Base-by-base conservation (phyloP, 2,888 invertebrate species). In the Amphimallon solstitiale region DNA sequence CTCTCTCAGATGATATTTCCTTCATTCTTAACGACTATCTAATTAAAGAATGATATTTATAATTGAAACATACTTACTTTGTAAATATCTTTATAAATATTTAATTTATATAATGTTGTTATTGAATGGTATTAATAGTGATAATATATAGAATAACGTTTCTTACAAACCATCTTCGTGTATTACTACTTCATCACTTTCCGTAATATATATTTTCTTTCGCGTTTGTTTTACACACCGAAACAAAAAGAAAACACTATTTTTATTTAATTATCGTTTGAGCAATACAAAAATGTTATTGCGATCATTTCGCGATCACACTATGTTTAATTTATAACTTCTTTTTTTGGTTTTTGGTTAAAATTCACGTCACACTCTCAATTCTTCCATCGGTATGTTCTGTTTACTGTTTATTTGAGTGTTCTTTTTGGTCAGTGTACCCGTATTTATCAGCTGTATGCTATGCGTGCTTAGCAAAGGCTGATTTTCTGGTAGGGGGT, bases 361-460 rank as follows among this genome's bases (percentile, higher is more conserved):
- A 43, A 59, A 59, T 43, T 67, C 67, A 49, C 88, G 92, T 93
- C 93, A 93, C 91, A 93, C 93, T 67, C 93, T 84, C 84, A 93
- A 78, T 82, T 93, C 93, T 84, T 93, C 93, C 92, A 93, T 92
- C 73, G 88, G 84, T 77, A 81, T 84, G 81, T 79, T 84, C 70
- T 81, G 81, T 76, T 88, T 88, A 19, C 87, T 86, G 83, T 88
- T 88, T 81, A 88, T 73, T 73, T 88, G 88, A 15, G 88, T 88
- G 77, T 90, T 90, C 81, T 91, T 91, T 83, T 92, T 93, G 51
- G 92, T 92, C 67, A 92, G 77, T 1, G 92, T 92, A 63, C 86
- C 90, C 48, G 91, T 91, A 73, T 92, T 92, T 68, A 92, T 89
- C 84, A 93, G 86, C 77, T 92, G 91, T 83, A 92, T 88, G 71